A percentile compares a stretch with the other conserved stretches of the same genome.
Conservation (phyloP, 2,113 vertebrate species). For the Oryzias javanicus region DNA sequence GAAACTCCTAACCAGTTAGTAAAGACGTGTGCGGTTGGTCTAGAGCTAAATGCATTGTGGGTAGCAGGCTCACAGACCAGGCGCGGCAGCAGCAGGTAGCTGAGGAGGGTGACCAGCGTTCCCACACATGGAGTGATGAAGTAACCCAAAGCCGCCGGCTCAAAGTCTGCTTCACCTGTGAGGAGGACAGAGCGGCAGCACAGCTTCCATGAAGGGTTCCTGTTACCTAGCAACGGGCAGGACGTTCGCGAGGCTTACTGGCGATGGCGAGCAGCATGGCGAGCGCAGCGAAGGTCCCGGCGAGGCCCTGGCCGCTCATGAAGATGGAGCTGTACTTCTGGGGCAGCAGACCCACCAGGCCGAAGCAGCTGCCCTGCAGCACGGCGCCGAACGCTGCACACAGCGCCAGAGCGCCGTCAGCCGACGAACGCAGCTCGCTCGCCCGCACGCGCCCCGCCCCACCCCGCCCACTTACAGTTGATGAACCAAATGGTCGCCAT, state of each 20-base stretch:
- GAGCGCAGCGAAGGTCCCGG: constrained; percentile 84
- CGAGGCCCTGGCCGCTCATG: constrained; percentile 87
- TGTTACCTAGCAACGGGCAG: background rate
- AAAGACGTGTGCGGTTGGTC: background rate
- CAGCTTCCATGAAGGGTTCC: background rate
- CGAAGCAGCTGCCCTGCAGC: constrained; percentile 86
- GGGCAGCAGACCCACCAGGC: constrained; percentile 83
- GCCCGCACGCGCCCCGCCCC: background rate
- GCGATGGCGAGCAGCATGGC: constrained; percentile 85
- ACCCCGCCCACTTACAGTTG: constrained; percentile 79
- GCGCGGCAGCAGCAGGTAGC: constrained; percentile 81
- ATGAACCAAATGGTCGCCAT: constrained; percentile 90
- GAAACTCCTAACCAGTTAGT: background rate
- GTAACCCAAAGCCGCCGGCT: constrained; percentile 82
- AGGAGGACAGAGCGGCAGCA: background rate
- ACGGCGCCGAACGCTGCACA: constrained; percentile 81
- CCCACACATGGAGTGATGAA: constrained; percentile 87
- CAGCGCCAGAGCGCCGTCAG: no score
- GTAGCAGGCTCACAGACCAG: constrained; percentile 70
- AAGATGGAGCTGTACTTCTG: constrained; percentile 83
- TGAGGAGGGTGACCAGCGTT: constrained; percentile 79
- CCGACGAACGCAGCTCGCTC: background rate
- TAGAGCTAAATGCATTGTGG: constrained; percentile 8
- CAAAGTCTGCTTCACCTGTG: constrained; percentile 73
- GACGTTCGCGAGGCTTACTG: constrained; percentile 73